Percentiles rank a stretch among this genome's conserved stretches.
These are phyloP conservation scores for Branchinecta lynchi DNA, from an alignment of 1,140 invertebrate genomes.

Conservation along the genomic window DNA sequence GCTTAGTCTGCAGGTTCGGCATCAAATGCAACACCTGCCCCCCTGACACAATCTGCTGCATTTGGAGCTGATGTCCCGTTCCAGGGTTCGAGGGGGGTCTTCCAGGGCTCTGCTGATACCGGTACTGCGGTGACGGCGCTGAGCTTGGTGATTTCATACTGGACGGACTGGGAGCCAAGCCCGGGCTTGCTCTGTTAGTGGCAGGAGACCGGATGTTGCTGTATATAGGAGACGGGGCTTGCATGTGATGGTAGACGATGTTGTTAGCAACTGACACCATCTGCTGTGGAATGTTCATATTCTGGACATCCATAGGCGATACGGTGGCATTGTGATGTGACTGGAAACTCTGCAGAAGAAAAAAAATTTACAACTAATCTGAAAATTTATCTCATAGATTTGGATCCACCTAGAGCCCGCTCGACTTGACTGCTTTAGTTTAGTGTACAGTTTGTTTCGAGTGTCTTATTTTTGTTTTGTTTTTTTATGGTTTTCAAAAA, in stretches of 20 bases:
- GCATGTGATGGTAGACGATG: not conserved
- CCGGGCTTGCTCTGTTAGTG: not conserved
- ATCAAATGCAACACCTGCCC: not conserved
- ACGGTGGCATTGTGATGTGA: not conserved
- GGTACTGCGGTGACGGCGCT: not conserved
- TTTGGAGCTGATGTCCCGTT: not conserved
- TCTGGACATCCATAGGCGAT: not conserved
- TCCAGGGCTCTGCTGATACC: not conserved
- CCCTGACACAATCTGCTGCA: not conserved
- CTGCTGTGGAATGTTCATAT: not conserved
- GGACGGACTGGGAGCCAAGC: not conserved
- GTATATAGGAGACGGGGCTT: not conserved
- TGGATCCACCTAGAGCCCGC: no score
- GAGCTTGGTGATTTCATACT: constrained; percentile 2
- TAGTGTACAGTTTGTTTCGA: no score
- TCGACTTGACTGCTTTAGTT: no score
- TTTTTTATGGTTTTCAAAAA: no score
- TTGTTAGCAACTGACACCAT: not conserved
- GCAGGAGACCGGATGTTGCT: not conserved
- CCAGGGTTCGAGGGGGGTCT: not conserved
- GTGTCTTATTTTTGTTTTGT: no score
- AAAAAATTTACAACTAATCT: no score
- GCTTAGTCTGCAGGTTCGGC: not conserved
- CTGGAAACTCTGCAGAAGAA: no score
- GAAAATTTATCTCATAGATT: no score